Conservation (phyloP, 2,888 invertebrate species). For the Brachynemurus nebulosus region DNA sequence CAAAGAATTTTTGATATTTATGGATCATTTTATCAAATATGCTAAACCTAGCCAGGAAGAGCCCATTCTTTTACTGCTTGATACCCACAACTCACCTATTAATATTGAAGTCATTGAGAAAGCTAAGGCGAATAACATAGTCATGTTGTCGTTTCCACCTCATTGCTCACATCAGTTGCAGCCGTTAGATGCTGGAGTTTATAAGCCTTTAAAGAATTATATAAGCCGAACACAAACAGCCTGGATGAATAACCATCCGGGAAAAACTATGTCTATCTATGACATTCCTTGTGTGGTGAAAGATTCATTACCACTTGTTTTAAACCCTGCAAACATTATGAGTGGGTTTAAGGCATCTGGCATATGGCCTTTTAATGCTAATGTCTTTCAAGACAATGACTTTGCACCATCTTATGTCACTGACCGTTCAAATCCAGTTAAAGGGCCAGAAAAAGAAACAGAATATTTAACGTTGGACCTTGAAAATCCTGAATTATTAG, state of each 20-base stretch:
- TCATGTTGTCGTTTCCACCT: background rate
- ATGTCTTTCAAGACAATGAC: background rate
- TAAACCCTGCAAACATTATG: background rate
- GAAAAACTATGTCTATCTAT: background rate
- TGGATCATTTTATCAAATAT: background rate
- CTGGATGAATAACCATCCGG: background rate
- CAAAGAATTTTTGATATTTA: conserved; percentile 17
- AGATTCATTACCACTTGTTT: background rate
- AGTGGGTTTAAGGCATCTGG: background rate
- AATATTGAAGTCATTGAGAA: background rate
- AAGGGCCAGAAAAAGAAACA: too few relatives aligned
- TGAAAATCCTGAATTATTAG: too few relatives aligned
- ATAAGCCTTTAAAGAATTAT: background rate
- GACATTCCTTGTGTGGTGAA: background rate
- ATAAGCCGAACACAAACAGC: background rate
- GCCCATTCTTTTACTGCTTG: background rate
- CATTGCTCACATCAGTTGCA: background rate
- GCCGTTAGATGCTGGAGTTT: background rate
- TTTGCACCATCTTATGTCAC: background rate
- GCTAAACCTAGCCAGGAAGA: background rate
- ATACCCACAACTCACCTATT: background rate
- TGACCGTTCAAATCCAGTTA: background rate
- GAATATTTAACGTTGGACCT: too few relatives aligned
- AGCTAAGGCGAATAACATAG: background rate
- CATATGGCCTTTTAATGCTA: background rate